Base-by-base conservation (phyloP, 2,113 vertebrate species). In the Ophiodon elongatus region DNA sequence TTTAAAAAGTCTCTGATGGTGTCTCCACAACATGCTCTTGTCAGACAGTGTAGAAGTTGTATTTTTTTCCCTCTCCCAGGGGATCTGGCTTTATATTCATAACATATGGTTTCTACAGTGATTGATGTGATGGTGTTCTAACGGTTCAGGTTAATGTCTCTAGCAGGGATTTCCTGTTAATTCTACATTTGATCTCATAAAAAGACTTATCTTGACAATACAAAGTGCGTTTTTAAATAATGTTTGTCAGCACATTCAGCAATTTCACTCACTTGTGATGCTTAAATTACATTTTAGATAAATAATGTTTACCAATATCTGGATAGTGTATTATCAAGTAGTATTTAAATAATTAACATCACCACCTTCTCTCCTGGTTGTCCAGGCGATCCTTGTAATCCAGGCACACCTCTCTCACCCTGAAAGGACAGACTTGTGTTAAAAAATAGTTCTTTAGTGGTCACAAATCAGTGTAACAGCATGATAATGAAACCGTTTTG, bases 381-480 rank as follows among this genome's bases (percentile, higher is more conserved):
- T 72, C 97, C 98, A 85, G 95, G 93, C 72, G 91, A 83, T 74
- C 98, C 98, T 80, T 95, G 94, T 94, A 98, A 96, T 80, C 98
- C 98, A 65, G 97, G 95, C 70, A 96, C 72, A 67, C 98, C 98
- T 73, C 90, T 95, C 47, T 97, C 96, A 88, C 98, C 98, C 98
- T 99, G 82, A 85, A 85, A 80, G 60, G 70, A 89, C 7, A 88
- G 43, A 89, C 21, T n/a, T 76, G 25, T 37, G 70, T 80, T 77
- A 73, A 13, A 59, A 72, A 35, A 19, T 5, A 23, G 1, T 0
- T 19, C 21, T 35, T 50, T 2, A 37, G 1, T 50, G 1, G 0
- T 56, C 13, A 79, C 2, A 81, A 66, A 77, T 25, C 52, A 39
- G 35, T 43, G 23, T 0, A 27, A 21, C 15, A n/a, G 3, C 43